Conservation (phyloP, 2,888 invertebrate genomes). For the Linyphia triangularis region DNA sequence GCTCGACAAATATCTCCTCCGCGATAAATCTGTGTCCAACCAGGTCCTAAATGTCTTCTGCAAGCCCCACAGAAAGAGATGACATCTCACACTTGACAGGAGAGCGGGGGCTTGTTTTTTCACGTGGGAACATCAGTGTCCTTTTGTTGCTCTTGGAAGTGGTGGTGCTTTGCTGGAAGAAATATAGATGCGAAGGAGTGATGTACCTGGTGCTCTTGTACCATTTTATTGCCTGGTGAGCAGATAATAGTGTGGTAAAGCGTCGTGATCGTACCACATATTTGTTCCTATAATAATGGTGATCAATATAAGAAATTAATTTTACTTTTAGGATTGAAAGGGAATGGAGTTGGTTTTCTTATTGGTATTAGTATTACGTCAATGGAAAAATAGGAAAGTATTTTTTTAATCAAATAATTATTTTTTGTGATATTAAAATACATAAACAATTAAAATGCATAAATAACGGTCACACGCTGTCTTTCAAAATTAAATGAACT, state of each 20-base stretch:
- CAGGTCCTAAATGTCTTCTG: slow-evolving; percentile 66
- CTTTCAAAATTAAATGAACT: too few relatives aligned
- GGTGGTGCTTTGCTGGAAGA: slow-evolving; percentile 35
- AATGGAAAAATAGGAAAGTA: too few relatives aligned
- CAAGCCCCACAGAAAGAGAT: slow-evolving; percentile 24
- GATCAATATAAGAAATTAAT: not conserved
- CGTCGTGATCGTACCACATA: not conserved
- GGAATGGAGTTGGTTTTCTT: not conserved
- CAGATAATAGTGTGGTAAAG: slow-evolving; percentile 25
- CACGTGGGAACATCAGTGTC: slow-evolving; percentile 67
- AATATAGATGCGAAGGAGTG: slow-evolving; percentile 47
- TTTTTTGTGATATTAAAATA: too few relatives aligned
- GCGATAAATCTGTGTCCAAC: slow-evolving; percentile 73
- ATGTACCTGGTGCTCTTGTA: slow-evolving; percentile 39
- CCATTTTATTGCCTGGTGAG: slow-evolving; percentile 42
- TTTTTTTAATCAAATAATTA: too few relatives aligned
- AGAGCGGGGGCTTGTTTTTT: slow-evolving; percentile 55
- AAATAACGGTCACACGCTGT: too few relatives aligned
- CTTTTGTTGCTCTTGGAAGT: slow-evolving; percentile 5
- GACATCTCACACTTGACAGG: slow-evolving; percentile 54
- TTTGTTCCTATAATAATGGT: not conserved
- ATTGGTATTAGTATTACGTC: too few relatives aligned
- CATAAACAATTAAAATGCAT: too few relatives aligned
- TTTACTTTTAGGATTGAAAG: not conserved
- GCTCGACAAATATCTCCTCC: not conserved